Percentiles rank a stretch among this genome's conserved stretches.
Evolutionary conservation across 2,113 vertebrate species (phyloP).

Genomic region (Elachura formosa): DNA sequence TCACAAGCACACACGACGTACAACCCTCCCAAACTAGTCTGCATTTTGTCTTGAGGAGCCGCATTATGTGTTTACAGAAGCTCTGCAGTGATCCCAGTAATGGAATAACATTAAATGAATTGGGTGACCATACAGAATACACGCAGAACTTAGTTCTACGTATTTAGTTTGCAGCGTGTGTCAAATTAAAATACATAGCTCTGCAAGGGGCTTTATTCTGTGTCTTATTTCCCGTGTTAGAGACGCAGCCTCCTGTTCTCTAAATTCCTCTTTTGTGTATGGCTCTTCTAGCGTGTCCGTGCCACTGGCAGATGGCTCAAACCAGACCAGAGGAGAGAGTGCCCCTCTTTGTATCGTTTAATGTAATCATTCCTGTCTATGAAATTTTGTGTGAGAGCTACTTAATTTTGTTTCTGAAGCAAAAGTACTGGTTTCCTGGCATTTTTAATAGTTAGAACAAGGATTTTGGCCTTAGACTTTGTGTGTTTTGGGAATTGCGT

Average conservation of each 20-base stretch:
- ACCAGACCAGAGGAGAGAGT: not conserved
- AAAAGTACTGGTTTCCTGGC: not conserved
- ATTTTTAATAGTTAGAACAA: not conserved
- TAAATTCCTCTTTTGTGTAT: not conserved
- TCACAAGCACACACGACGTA: not conserved
- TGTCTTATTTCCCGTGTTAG: not conserved
- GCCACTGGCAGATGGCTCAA: not conserved
- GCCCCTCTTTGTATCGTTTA: not conserved
- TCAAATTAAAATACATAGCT: not conserved
- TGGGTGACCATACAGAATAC: not conserved
- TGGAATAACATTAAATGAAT: not conserved
- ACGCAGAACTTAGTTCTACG: not conserved
- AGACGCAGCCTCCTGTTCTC: not conserved
- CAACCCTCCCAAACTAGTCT: not conserved
- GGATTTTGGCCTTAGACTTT: not conserved
- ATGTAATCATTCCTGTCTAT: not conserved
- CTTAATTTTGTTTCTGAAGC: not conserved
- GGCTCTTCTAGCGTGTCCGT: not conserved
- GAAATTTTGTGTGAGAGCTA: not conserved
- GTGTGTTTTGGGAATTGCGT: not conserved
- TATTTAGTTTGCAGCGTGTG: not conserved
- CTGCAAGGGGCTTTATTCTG: not conserved
- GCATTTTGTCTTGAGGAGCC: not conserved
- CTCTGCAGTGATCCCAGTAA: not conserved
- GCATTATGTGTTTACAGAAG: accelerated